These are phyloP conservation scores for Lepidurus apus DNA, from an alignment of 1,140 invertebrate species.

Conservation along the genomic window DNA sequence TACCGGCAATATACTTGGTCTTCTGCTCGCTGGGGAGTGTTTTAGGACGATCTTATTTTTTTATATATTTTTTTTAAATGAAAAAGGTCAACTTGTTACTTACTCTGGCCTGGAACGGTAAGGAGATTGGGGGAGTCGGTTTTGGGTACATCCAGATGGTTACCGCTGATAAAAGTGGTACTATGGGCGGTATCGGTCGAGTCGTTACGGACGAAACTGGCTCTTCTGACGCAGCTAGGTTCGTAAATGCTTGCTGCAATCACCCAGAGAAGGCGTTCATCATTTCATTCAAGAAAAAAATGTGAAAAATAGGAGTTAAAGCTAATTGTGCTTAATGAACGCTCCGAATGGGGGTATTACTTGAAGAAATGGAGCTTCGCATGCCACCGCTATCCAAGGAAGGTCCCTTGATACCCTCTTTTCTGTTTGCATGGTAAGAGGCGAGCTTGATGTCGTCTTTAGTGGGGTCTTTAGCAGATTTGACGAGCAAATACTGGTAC, in stretches of 20 bases:
- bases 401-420: not conserved
- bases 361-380: constrained; percentile 26
- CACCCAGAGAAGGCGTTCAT: not conserved
- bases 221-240: not conserved
- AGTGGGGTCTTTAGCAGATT: not conserved
- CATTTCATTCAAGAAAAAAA: not conserved
- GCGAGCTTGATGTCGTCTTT: not conserved
- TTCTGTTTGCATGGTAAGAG: not conserved
- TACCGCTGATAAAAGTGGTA: constrained; percentile 25
- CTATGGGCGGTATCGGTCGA: constrained; percentile 27
- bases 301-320: not conserved
- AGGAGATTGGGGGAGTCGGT: constrained; percentile 30
- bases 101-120: constrained; percentile 23
- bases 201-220: constrained; percentile 26
- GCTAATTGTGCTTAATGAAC: not conserved
- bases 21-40: constrained; percentile 59
- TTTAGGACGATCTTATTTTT: not conserved
- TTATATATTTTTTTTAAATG: not conserved
- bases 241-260: constrained; percentile 22
- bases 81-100: not conserved
- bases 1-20: constrained; percentile 78
- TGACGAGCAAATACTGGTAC: not conserved
- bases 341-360: not conserved
- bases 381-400: constrained; percentile 15
- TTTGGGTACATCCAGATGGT: constrained; percentile 32